phyloP scores from a whole-genome alignment of 2,888 invertebrate species.

The Lysandra coridon region DNA sequence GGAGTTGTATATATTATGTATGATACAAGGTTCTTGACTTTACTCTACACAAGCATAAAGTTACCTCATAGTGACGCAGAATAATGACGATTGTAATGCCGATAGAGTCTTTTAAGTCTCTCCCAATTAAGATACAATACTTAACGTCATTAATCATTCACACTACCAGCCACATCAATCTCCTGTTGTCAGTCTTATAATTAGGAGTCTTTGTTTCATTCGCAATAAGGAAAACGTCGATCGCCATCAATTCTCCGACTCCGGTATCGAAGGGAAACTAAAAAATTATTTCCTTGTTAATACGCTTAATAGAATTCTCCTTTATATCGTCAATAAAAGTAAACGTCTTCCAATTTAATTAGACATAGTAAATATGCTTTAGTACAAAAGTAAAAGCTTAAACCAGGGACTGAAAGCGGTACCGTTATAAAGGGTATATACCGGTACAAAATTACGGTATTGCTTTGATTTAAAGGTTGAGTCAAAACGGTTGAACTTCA shows the following conservation, averaged over 20 bases:
- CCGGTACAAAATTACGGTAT: no score
- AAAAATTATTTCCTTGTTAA: slow-evolving; percentile 9
- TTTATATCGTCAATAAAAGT: neutral
- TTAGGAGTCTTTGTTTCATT: slow-evolving; percentile 29
- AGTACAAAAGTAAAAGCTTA: neutral
- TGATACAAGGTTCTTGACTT: no score
- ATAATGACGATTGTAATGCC: neutral
- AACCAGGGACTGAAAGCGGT: no score
- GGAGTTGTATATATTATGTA: no score
- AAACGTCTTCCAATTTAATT: slow-evolving; percentile 5
- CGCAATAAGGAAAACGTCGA: slow-evolving; percentile 30
- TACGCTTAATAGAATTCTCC: slow-evolving; percentile 17
- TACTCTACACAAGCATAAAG: no score
- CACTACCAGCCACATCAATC: neutral
- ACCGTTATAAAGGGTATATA: no score
- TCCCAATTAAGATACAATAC: slow-evolving; percentile 1
- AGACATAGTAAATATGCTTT: neutral
- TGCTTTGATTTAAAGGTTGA: no score
- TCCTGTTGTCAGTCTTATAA: slow-evolving; percentile 24
- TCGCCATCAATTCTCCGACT: slow-evolving; percentile 9
- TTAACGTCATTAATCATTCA: slow-evolving; percentile 23
- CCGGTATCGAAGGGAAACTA: neutral
- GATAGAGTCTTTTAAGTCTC: neutral
- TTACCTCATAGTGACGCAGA: neutral
- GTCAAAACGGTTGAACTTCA: no score